Conservation (phyloP, 1,140 invertebrate species). For the Hestina assimilis region DNA sequence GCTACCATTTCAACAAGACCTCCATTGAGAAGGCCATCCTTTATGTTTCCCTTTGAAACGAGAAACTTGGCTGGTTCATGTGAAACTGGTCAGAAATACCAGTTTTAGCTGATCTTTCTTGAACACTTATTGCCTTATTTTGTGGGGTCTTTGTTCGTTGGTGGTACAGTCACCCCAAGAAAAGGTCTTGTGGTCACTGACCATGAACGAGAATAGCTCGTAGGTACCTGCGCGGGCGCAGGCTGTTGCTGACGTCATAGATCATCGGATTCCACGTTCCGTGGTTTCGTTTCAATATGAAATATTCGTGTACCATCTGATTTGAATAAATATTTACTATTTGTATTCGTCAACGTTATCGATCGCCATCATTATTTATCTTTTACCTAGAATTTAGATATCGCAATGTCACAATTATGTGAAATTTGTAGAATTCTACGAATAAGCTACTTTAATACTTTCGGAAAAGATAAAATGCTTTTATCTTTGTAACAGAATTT, state of each 20-base stretch:
- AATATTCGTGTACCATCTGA: background rate
- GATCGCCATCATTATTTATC: background rate
- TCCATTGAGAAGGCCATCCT: conserved; percentile 47
- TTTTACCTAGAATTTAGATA: background rate
- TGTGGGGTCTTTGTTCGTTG: conserved; percentile 46
- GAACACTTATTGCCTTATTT: conserved; percentile 38
- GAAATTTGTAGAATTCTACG: too few relatives aligned
- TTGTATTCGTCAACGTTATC: too few relatives aligned
- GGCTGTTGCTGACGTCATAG: conserved; percentile 56
- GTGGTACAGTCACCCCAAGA: conserved; percentile 70
- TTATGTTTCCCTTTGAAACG: conserved; percentile 46
- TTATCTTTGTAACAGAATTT: too few relatives aligned
- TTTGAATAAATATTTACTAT: background rate
- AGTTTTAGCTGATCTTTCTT: conserved; percentile 41
- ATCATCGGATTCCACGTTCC: conserved; percentile 25
- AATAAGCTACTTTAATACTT: too few relatives aligned
- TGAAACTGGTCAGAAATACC: conserved; percentile 39
- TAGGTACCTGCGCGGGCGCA: conserved; percentile 54
- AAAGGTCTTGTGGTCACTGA: conserved; percentile 74
- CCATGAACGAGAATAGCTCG: conserved; percentile 68
- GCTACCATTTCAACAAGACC: conserved; percentile 43
- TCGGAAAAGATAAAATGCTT: too few relatives aligned
- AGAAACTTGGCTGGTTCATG: conserved; percentile 39
- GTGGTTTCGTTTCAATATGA: background rate
- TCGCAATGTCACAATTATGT: background rate